Base-by-base conservation (phyloP, 2,113 vertebrate species). In the Oreochromis aureus region DNA sequence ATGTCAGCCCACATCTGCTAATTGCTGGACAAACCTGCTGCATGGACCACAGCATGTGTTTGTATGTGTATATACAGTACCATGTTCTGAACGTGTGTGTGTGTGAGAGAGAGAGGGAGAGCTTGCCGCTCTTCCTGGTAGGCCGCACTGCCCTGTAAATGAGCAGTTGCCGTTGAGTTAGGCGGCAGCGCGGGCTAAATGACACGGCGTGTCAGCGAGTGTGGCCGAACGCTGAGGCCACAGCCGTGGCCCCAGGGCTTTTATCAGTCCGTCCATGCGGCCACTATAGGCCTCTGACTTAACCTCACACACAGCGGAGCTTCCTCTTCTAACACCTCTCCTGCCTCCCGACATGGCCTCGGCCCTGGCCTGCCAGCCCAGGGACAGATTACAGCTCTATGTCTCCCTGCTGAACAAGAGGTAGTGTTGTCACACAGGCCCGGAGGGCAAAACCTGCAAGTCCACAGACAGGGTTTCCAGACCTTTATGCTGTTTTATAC, bases 141-240 rank as follows among this genome's bases (percentile, higher is more conserved):
- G 95, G 92, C 96, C 95, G 91, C 95, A 95, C 91, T 96, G 95
- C 95, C 96, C 95, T 94, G 95, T 95, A 96, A 96, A 96, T 96
- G 94, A 96, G 96, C 95, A 96, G 94, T 96, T 96, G 92, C 92
- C 89, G 90, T 89, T 94, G 91, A 94, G 95, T 95, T 94, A 94
- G 95, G 94, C 94, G 94, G 93, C 95, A 95, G 90, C 90, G 94
- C 87, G 89, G 95, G 87, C 94, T 95, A 96, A 96, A 97, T 96
- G 93, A 96, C 95, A 97, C 93, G 93, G 94, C 95, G 92, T 85
- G 90, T 94, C 92, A 92, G 95, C 88, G 84, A 96, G 93, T 96
- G 96, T 95, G 96, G 96, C 96, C 94, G 87, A 95, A 94, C 63
- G 39, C 90, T 91, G 94, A 96, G 96, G 95, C 95, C 96, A 91